phyloP scores from a whole-genome alignment of 2,888 invertebrate genomes.

The Mythimna loreyi region DNA sequence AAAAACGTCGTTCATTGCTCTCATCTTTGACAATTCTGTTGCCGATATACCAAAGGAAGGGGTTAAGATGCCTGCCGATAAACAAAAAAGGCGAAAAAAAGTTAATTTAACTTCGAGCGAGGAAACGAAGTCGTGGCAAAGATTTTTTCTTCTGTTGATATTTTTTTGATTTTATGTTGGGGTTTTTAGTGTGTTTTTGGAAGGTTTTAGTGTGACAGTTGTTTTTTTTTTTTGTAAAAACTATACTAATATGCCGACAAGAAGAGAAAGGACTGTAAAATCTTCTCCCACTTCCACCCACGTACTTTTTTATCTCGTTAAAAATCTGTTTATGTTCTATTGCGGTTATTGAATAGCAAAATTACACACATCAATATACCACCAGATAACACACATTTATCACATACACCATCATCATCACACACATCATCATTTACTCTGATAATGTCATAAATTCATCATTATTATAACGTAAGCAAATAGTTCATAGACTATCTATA shows the following conservation, averaged over 20 bases:
- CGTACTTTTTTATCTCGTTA: no score
- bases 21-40: constrained; percentile 84
- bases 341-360: not conserved
- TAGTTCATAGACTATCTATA: no score
- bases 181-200: constrained; percentile 66
- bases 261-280: not conserved
- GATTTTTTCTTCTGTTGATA: constrained; percentile 72
- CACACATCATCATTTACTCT: no score
- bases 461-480: no score
- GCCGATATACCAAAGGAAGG: constrained; percentile 82
- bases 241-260: not conserved
- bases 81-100: constrained; percentile 85
- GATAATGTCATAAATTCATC: no score
- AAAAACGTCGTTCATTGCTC: constrained; percentile 78
- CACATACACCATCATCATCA: no score
- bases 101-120: constrained; percentile 88
- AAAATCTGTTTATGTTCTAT: not conserved
- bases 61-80: constrained; percentile 88
- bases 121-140: constrained; percentile 83
- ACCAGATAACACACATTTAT: no score
- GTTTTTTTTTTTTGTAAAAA: not conserved
- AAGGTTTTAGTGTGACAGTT: constrained; percentile 34
- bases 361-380: no score
- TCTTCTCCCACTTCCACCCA: no score
- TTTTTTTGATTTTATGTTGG: constrained; percentile 62